phyloP scores from a whole-genome alignment of 2,113 vertebrate species.

The Propithecus coquereli region DNA sequence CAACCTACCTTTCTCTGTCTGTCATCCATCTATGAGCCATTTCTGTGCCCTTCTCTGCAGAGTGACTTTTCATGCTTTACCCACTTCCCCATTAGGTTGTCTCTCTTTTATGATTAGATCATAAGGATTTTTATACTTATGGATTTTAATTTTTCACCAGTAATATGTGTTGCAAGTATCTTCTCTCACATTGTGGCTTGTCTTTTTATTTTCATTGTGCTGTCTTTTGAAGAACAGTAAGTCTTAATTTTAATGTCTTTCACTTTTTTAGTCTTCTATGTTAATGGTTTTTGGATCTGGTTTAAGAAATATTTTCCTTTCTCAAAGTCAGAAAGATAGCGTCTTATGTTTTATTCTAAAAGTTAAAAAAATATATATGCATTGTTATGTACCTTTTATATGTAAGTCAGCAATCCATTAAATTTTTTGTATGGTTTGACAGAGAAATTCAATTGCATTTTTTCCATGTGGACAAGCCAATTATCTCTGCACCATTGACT shows the following conservation, averaged over 20 bases:
- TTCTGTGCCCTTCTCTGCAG: neutral
- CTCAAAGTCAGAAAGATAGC: neutral
- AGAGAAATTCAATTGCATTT: slow-evolving; percentile 10
- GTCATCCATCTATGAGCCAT: neutral
- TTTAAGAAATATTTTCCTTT: neutral
- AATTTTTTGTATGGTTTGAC: neutral
- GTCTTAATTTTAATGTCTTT: neutral
- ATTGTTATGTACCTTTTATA: neutral
- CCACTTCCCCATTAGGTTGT: neutral
- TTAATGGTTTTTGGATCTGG: neutral
- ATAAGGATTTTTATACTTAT: neutral
- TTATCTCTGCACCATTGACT: slow-evolving; percentile 7
- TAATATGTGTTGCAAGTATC: neutral
- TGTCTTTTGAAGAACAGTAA: neutral
- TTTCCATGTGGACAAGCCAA: neutral
- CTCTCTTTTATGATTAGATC: neutral
- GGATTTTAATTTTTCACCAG: neutral
- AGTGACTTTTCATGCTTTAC: neutral
- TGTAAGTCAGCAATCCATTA: neutral
- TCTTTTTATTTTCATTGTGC: neutral
- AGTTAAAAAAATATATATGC: neutral
- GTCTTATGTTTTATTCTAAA: neutral
- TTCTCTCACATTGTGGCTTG: neutral
- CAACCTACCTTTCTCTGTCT: neutral
- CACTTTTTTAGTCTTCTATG: neutral